Conservation (phyloP, 2,113 vertebrate genomes). For the Osmerus eperlanus region DNA sequence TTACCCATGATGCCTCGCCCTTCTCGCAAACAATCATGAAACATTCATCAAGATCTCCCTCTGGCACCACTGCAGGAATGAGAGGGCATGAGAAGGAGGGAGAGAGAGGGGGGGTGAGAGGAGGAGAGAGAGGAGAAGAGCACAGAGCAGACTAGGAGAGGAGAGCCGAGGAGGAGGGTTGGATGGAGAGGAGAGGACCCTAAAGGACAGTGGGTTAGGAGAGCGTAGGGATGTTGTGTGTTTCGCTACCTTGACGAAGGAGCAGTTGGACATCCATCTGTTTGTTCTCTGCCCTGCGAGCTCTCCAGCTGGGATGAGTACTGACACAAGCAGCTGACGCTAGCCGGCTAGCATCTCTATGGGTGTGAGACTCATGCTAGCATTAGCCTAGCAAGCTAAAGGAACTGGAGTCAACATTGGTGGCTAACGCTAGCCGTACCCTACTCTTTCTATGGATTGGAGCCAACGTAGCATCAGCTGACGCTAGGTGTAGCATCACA, state of each 20-base stretch:
- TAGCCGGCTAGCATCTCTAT: background rate
- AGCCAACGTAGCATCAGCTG: too few species aligned
- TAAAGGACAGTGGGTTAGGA: too few species aligned
- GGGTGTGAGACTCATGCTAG: background rate
- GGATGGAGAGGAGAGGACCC: too few species aligned
- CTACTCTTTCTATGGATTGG: too few species aligned
- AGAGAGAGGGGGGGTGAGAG: slow-evolving; percentile 8
- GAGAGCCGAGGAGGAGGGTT: background rate
- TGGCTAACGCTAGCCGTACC: background rate
- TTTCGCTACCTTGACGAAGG: too few species aligned
- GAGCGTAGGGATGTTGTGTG: too few species aligned
- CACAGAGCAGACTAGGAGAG: background rate
- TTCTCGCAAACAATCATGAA: slow-evolving; percentile 32
- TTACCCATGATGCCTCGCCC: slow-evolving; percentile 9
- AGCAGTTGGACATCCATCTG: background rate
- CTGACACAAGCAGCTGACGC: slow-evolving; percentile 1
- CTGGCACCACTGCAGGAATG: background rate
- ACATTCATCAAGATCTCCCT: slow-evolving; percentile 29
- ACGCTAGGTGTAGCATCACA: background rate
- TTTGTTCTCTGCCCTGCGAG: background rate
- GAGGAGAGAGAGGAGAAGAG: background rate
- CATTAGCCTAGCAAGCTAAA: background rate
- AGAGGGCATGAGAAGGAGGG: background rate
- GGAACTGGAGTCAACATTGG: background rate
- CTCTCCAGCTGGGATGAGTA: background rate